Percentiles rank a stretch among this genome's conserved stretches.
Conservation (phyloP, 2,888 invertebrate species). For the Automeris io region DNA sequence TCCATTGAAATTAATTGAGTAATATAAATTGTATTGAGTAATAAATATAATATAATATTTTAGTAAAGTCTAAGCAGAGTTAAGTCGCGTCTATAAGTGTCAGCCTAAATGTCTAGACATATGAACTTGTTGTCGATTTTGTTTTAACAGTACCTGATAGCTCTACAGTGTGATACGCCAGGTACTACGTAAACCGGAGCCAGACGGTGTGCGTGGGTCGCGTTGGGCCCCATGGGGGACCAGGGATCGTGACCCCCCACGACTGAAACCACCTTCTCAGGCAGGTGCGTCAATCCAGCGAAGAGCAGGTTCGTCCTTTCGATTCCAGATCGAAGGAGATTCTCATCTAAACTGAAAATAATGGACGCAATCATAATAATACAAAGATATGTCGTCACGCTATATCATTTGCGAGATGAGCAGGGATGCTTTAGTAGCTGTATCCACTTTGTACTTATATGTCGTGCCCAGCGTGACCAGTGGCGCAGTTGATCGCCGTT, state of each 20-base stretch:
- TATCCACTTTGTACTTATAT: no score
- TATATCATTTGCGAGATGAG: no score
- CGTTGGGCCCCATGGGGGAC: conserved; percentile 48
- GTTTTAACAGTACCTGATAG: conserved; percentile 28
- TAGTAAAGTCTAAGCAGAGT: no score
- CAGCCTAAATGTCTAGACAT: no score
- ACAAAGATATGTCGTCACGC: no score
- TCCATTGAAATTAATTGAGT: no score
- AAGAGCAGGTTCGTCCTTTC: conserved; percentile 62
- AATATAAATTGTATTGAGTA: conserved; percentile 1
- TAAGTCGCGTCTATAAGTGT: no score
- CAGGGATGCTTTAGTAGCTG: no score
- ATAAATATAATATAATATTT: not conserved
- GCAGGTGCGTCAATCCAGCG: conserved; percentile 38
- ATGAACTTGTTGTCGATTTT: no score
- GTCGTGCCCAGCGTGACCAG: no score
- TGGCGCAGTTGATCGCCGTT: no score
- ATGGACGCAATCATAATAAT: no score
- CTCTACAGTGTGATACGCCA: conserved; percentile 45
- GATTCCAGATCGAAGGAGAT: conserved; percentile 46
- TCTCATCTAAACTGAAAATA: conserved; percentile 38
- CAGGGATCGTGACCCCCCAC: conserved; percentile 54
- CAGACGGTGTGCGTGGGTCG: conserved; percentile 26
- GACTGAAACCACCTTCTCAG: conserved; percentile 50
- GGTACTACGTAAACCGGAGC: conserved; percentile 52